Evolutionary conservation across 2,797 vertebrate species (phyloP), one percentile per base, ranked within the genome.

Genomic region (Anguilla obscura): DNA sequence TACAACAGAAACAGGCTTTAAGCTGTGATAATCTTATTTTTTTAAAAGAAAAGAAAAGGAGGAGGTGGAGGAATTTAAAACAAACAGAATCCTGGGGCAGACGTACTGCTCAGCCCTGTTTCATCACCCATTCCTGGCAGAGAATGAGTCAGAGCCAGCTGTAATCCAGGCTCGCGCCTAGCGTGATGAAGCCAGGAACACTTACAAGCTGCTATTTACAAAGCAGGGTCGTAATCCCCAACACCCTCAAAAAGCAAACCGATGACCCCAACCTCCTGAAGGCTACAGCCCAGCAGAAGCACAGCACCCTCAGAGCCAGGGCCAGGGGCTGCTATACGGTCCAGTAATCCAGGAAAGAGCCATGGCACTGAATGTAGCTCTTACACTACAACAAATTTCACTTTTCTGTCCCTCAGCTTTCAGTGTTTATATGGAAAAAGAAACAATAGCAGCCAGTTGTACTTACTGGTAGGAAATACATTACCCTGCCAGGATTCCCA

Each of bases 121-220:
- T 90, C 89, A 86, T 88, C 86, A 87, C 89, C 89, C 60, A 89
- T 91, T 92, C 85, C 87, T 90, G 87, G 86, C 56, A 91, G 82
- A 91, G 84, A 16, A 90, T 88, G 66, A 94, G 76, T 45, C 76
- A 80, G 76, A 80, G 8, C 6, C 76, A 6, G 90, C 58, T 0
- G 88, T 91, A 91, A 91, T 74, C 89, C 27, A 69, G 63, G 87
- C 86, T 85, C 12, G 54, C 87, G 21, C 66, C 21, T 50, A 74
- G 76, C 58, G 54, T 87, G 88, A 87, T 89, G 63, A 88, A 88
- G 82, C 84, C 85, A 88, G 71, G 80, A 52, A 86, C 45, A 48
- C 79, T 45, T 50, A 24, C 79, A 50, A 82, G 40, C 79, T 10
- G 21, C 79, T 21, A 79, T 50, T 60, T 85, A 87, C 86, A 88